These are phyloP conservation scores for Neotoma lepida DNA, from an alignment of 2,113 vertebrate species.

Conservation along the genomic window DNA sequence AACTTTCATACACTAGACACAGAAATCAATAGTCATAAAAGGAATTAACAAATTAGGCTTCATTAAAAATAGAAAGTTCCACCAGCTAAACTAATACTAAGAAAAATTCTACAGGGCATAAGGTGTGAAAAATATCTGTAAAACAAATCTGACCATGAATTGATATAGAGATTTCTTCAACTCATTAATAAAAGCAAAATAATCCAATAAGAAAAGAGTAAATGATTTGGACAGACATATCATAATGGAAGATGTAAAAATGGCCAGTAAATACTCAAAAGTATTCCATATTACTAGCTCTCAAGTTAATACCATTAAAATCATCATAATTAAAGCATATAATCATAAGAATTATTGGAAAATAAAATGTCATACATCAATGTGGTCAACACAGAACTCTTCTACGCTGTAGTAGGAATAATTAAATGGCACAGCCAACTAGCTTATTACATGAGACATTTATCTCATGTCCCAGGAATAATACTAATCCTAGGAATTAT, in stretches of 20 bases:
- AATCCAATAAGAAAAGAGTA: not conserved
- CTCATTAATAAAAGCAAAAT: not conserved
- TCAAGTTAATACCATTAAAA: not conserved
- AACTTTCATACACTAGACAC: not conserved
- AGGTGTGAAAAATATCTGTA: not conserved
- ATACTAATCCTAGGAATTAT: not conserved
- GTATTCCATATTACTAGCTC: not conserved
- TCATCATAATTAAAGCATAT: not conserved
- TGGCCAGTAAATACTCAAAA: not conserved
- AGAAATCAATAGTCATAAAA: constrained; percentile 4
- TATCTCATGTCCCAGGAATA: not conserved
- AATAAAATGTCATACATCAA: not conserved
- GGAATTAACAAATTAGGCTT: not conserved
- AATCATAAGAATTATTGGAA: not conserved
- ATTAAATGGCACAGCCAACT: not conserved
- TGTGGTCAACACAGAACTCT: not conserved
- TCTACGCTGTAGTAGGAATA: not conserved
- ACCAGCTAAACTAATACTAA: not conserved
- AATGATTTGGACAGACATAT: not conserved
- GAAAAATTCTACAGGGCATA: not conserved
- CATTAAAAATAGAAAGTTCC: constrained; percentile 1
- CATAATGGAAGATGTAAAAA: constrained; percentile 17
- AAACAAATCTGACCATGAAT: not conserved
- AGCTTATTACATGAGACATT: not conserved
- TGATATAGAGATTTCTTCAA: not conserved